Evolutionary conservation across 1,140 invertebrate species (phyloP).

Genomic region (Meloidogyne exigua): DNA sequence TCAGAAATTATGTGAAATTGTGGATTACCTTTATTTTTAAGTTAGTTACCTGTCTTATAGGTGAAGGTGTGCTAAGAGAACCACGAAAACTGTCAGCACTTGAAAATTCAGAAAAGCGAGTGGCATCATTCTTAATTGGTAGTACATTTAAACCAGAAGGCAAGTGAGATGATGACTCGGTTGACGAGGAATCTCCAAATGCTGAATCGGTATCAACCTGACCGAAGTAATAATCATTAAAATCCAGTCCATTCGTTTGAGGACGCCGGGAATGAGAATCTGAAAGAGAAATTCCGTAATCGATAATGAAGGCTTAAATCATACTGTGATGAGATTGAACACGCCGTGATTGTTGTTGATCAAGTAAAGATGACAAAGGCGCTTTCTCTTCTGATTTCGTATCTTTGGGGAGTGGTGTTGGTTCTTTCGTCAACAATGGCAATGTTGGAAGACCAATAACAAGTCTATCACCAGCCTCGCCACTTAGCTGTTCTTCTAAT

Average conservation of each 20-base stretch:
- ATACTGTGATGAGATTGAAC: not conserved
- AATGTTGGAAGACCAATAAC: constrained; percentile 45
- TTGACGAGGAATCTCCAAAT: constrained; percentile 53
- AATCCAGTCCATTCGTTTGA: constrained; percentile 1
- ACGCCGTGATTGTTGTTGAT: constrained; percentile 6
- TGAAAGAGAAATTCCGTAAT: not conserved
- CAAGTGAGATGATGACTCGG: constrained; percentile 32
- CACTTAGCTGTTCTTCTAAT: constrained; percentile 46
- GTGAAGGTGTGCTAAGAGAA: constrained; percentile 42
- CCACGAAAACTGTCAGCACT: constrained; percentile 44
- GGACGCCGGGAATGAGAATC: not conserved
- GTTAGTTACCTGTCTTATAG: constrained; percentile 40
- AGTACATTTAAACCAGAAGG: not conserved
- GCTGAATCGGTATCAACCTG: constrained; percentile 46
- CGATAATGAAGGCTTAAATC: not conserved
- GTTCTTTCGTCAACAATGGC: constrained; percentile 1
- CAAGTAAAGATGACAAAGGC: not conserved
- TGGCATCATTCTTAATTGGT: not conserved
- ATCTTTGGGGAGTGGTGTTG: not conserved
- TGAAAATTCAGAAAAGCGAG: constrained; percentile 44
- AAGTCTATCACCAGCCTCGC: constrained; percentile 44
- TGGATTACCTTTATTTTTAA: not conserved
- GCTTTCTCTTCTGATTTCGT: not conserved
- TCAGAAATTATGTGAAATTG: no score
- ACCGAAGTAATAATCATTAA: constrained; percentile 41